Evolutionary conservation across 2,888 invertebrate species (phyloP).

Genomic region (Apamea epomidion): DNA sequence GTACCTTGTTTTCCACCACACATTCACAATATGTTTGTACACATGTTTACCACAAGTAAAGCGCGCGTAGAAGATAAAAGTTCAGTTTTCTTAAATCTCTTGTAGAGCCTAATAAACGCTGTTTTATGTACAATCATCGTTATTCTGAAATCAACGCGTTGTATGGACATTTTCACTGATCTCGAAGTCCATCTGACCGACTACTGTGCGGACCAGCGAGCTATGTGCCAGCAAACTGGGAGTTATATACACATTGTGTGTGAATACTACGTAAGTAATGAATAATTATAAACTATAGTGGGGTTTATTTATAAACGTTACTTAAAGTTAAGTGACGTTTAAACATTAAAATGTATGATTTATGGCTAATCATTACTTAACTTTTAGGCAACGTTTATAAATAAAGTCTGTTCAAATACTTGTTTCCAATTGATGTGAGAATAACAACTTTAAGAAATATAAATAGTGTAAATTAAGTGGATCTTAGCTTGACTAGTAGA

Average conservation of each 20-base stretch:
- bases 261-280: constrained; percentile 26
- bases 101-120: neutral
- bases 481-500: neutral
- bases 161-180: neutral
- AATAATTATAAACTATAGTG: neutral
- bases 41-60: too few species aligned
- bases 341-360: too few species aligned
- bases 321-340: too few species aligned
- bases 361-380: too few species aligned
- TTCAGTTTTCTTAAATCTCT: neutral
- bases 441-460: too few species aligned
- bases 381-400: too few species aligned
- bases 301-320: too few species aligned
- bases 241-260: constrained; percentile 14
- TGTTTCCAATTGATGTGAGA: neutral
- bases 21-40: too few species aligned
- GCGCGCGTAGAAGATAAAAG: too few species aligned
- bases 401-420: neutral
- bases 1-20: too few species aligned
- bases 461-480: too few species aligned
- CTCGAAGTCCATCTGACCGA: neutral
- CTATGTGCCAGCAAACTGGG: neutral
- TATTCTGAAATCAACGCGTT: constrained; percentile 1
- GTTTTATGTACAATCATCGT: constrained; percentile 12
- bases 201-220: constrained; percentile 15